Evolutionary conservation across 2,113 vertebrate species (phyloP).

Genomic region (Ceyx cyanopectus): DNA sequence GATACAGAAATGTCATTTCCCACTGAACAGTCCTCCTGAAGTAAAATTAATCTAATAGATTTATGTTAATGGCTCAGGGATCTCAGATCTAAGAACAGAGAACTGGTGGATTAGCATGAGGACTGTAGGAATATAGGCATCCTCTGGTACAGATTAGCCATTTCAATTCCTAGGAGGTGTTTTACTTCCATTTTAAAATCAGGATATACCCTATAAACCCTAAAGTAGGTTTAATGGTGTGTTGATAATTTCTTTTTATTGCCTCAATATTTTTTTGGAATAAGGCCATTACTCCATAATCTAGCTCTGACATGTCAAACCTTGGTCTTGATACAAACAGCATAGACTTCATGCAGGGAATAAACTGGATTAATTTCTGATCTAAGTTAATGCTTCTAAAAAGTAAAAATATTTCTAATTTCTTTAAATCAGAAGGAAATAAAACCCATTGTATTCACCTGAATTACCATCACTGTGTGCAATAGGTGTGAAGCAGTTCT

Average conservation of each 20-base stretch:
- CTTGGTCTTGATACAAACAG: accelerated
- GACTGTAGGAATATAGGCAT: background rate
- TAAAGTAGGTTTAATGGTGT: background rate
- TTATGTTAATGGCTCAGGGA: background rate
- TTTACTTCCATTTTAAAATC: background rate
- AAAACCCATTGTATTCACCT: background rate
- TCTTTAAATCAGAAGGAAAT: background rate
- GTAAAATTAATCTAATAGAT: slow-evolving; percentile 12
- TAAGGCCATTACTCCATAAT: background rate
- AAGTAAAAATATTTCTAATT: background rate
- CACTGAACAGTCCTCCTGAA: background rate
- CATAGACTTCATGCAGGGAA: background rate
- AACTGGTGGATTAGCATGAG: background rate
- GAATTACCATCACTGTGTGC: background rate
- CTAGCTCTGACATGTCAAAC: background rate
- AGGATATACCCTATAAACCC: background rate
- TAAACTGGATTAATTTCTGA: background rate
- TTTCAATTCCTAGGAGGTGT: background rate
- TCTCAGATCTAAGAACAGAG: background rate
- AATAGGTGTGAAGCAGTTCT: background rate
- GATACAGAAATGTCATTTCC: background rate
- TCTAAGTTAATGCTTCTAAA: background rate
- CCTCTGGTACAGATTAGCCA: background rate
- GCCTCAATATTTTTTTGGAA: background rate
- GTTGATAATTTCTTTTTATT: background rate